These are phyloP conservation scores for zebrafish (Danio rerio) DNA, from an alignment of 2,113 vertebrate genomes.

Conservation along the genomic window GRCz12tu NC_133185.1:28178501-28179000, in stretches of 20 bases:
- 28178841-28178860: not conserved
- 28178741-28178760: not conserved
- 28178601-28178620: not conserved
- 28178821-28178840: not conserved
- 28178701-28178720: not conserved
- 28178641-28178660: not conserved
- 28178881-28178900: not conserved
- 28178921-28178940: not conserved
- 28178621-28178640: not conserved
- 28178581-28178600: not conserved
- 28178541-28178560: not conserved
- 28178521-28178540: not conserved
- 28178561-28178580: not conserved
- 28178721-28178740: not conserved
- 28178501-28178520: not conserved
- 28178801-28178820: not conserved
- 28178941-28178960: not conserved
- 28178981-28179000: slow-evolving; percentile 1
- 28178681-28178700: not conserved
- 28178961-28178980: not conserved
- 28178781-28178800: not conserved
- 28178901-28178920: not conserved
- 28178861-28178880: not conserved
- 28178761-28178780: not conserved
- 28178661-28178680: not conserved